Evolutionary conservation across 2,888 invertebrate genomes (phyloP).

Genomic region (Drosophila nigricruria): DNA sequence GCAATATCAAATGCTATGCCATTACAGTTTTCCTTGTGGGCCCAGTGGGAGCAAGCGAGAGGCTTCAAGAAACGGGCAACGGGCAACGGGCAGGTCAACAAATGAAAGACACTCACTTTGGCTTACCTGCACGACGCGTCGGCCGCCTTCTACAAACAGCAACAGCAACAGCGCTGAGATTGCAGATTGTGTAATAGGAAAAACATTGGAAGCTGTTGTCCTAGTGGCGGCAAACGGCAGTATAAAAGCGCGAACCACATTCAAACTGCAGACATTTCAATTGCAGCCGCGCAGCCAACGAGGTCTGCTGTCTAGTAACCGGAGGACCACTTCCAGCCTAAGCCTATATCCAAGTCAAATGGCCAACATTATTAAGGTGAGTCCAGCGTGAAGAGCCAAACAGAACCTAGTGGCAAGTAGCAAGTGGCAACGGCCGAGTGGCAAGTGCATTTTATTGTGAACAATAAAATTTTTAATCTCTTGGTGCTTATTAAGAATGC

Average conservation of each 20-base stretch:
- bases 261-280: conserved; percentile 65
- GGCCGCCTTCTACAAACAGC: conserved; percentile 36
- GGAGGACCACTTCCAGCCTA: conserved; percentile 10
- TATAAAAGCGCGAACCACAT: conserved; percentile 62
- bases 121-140: conserved; percentile 10
- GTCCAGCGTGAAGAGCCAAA: conserved; percentile 31
- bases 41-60: conserved; percentile 20
- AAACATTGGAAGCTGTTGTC: conserved; percentile 52
- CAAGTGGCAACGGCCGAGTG: neutral
- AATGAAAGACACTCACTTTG: conserved; percentile 54
- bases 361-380: conserved; percentile 67
- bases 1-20: conserved; percentile 14
- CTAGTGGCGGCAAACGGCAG: conserved; percentile 41
- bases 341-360: conserved; percentile 45
- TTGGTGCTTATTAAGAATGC: conserved; percentile 48
- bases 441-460: conserved; percentile 6
- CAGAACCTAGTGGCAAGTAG: neutral
- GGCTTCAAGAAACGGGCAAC: conserved; percentile 15
- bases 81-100: conserved; percentile 42
- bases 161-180: conserved; percentile 8
- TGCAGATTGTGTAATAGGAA: conserved; percentile 72
- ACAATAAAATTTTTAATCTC: conserved; percentile 20
- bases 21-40: conserved; percentile 3
- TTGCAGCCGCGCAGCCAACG: conserved; percentile 48
- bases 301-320: conserved; percentile 29